phyloP scores from a whole-genome alignment of 2,797 vertebrate genomes.

The Lagocephalus sceleratus region DNA sequence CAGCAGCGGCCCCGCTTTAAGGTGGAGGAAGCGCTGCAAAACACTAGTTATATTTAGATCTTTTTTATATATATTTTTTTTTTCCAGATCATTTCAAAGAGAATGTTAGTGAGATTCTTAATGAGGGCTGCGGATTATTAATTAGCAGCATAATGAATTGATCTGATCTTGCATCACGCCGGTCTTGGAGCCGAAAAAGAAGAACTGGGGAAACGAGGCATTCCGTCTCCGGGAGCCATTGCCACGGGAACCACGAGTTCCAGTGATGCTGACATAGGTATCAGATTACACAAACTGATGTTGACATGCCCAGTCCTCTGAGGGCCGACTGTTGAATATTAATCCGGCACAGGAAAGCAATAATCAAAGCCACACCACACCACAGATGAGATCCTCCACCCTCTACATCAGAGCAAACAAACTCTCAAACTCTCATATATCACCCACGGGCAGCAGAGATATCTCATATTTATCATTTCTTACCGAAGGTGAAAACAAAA shows the following conservation, averaged over 20 bases:
- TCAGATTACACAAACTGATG: conserved; percentile 64
- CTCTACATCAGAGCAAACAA: conserved; percentile 21
- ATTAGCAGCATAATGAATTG: conserved; percentile 23
- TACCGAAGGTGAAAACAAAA: conserved; percentile 44
- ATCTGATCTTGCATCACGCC: conserved; percentile 25
- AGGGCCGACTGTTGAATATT: conserved; percentile 62
- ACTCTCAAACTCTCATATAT: conserved; percentile 25
- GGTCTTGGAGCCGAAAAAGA: conserved; percentile 17
- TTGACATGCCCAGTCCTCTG: conserved; percentile 56
- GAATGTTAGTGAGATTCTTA: no score
- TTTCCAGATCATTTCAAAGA: no score
- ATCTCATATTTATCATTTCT: conserved; percentile 61
- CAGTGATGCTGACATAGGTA: conserved; percentile 49
- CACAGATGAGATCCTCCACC: conserved; percentile 45
- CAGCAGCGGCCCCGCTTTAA: conserved; percentile 34
- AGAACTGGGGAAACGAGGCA: conserved; percentile 27
- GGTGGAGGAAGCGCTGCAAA: conserved; percentile 13
- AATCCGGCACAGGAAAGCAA: conserved; percentile 61
- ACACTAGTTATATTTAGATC: no score
- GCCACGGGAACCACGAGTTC: conserved; percentile 30
- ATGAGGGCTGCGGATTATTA: conserved; percentile 15
- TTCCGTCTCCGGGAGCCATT: conserved; percentile 28
- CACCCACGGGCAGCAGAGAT: conserved; percentile 45
- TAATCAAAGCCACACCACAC: conserved; percentile 68
- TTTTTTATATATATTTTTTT: no score